These are phyloP conservation scores for Panagrolaimus sp. DNA, from an alignment of 1,140 invertebrate genomes.

Conservation along the genomic window DNA sequence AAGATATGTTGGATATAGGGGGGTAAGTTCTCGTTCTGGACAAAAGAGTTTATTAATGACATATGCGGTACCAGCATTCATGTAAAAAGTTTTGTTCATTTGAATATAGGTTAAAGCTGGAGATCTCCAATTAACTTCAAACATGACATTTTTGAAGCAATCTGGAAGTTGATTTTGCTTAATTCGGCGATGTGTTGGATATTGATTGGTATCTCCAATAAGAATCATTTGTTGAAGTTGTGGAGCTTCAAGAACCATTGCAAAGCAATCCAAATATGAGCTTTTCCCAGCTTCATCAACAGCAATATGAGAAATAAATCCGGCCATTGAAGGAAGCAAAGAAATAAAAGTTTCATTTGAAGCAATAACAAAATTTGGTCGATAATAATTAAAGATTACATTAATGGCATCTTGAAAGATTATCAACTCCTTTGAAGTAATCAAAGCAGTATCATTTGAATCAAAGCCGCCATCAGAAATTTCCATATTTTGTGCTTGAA, in stretches of 20 bases:
- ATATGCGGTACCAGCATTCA: background rate
- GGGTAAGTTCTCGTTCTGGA: background rate
- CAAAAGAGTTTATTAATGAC: background rate
- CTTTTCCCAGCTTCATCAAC: background rate
- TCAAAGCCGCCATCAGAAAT: background rate
- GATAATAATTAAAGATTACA: background rate
- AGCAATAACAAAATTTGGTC: constrained; percentile 1
- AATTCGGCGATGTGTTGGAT: background rate
- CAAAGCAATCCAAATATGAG: background rate
- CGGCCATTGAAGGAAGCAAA: background rate
- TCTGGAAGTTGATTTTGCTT: background rate
- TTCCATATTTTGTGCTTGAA: background rate
- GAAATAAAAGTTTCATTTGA: background rate
- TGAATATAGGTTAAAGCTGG: background rate
- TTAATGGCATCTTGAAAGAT: background rate
- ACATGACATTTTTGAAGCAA: background rate
- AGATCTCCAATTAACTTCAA: background rate
- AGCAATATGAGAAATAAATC: background rate
- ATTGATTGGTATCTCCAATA: background rate
- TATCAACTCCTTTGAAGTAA: background rate
- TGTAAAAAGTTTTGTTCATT: background rate
- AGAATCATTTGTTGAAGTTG: background rate
- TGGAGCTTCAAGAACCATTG: background rate
- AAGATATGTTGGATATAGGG: no score
- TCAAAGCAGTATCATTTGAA: background rate